Base-by-base conservation (phyloP, 2,113 vertebrate species). In the Nesoenas mayeri region DNA sequence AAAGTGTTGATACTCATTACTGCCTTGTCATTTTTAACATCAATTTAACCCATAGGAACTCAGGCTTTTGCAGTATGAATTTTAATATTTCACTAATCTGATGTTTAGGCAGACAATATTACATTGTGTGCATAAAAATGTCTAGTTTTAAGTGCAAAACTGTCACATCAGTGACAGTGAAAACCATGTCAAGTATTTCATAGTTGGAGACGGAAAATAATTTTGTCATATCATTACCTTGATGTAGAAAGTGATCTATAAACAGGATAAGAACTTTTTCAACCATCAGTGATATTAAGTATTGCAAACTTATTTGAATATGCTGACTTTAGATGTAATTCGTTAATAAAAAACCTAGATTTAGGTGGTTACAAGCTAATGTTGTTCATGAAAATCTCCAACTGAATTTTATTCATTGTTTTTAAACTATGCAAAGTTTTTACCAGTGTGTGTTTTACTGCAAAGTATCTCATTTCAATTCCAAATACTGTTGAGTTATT, bases 81-180 rank as follows among this genome's bases (percentile, higher is more conserved):
- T 91, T 88, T 90, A 80, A 48, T 94, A 74, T 90, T 86, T 82
- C n/a, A 47, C 67, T 92, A 82, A 92, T 65, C 75, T 56, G 42
- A 42, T 81, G 14, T 81, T 92, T 89, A 96, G 53, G 61, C 40
- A 80, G 88, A 73, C 0, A 1, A 3, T 67, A 42, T 84, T 89
- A 67, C 70, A 79, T 91, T 91, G 34, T 51, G 29, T 84, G 38
- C 36, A 84, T 96, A 87, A 95, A 92, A 73, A 75, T 58, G 25
- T 11, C n/a, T 89, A 6, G 40, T 96, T 87, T 48, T 84, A 90
- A 90, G 69, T 91, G 71, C 69, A 92, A 36, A 57, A 72, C 38
- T 85, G 69, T 95, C 40, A 94, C 10, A 73, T 72, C 7, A 66
- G 13, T 87, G 53, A 66, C 32, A 81, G 14, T 67, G 40, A 75